Conservation (phyloP, 2,797 vertebrate genomes). For the Scyliorhinus canicula region DNA sequence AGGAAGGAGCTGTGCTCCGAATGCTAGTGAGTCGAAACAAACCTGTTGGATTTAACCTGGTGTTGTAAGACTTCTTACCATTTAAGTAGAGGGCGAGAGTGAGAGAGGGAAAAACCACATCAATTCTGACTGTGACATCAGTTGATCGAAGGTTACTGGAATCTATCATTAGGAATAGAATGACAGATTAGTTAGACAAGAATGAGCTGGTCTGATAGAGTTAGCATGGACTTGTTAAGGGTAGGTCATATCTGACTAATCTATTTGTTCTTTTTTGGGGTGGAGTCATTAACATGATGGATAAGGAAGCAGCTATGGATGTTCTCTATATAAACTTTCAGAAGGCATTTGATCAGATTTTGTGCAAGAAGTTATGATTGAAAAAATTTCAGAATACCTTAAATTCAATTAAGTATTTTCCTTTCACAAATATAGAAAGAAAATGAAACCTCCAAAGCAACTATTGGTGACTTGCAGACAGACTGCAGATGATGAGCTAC, state of each 20-base stretch:
- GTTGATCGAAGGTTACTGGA: not conserved
- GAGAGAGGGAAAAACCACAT: not conserved
- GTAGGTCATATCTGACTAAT: not conserved
- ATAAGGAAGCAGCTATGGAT: not conserved
- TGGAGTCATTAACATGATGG: not conserved
- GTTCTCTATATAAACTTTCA: not conserved
- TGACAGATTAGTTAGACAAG: not conserved
- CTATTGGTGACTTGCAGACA: not conserved
- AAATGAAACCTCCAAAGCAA: not conserved
- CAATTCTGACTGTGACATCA: not conserved
- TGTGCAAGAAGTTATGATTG: not conserved
- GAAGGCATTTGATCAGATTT: not conserved
- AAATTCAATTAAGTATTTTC: not conserved
- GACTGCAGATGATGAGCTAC: not conserved
- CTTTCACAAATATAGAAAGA: not conserved
- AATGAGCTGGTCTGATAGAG: not conserved
- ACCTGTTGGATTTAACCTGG: too few relatives aligned
- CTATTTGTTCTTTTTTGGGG: not conserved
- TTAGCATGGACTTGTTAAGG: not conserved
- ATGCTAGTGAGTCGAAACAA: too few relatives aligned
- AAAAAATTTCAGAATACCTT: not conserved
- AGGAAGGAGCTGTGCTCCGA: too few relatives aligned
- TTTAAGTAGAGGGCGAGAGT: not conserved
- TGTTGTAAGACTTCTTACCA: too few relatives aligned
- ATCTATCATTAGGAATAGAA: not conserved